Evolutionary conservation across 1,140 invertebrate genomes (phyloP), one percentile per base, ranked within the genome.

Genomic region (Protaetia brevitarsis): DNA sequence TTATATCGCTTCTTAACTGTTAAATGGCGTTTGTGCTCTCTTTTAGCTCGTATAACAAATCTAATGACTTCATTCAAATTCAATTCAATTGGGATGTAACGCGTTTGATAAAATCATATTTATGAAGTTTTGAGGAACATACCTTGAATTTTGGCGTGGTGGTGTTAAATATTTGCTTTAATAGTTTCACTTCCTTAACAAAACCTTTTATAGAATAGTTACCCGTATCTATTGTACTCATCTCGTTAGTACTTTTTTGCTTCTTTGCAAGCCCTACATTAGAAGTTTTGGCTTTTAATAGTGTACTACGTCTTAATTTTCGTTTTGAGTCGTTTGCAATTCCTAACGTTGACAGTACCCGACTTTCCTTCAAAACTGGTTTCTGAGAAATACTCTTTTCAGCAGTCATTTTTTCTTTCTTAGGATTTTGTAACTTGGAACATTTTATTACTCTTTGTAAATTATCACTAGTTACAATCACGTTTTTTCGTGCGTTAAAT

Each of bases 101-200:
- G 8, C 60, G 27, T 23, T 62, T 62, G 10, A 36, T 36, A 62
- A 30, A 62, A 62, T 29, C 3, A 21, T 62, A 62, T 36, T 36
- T 3, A 23, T 62, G 60, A 23, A 62, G 31, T 21, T 23, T 31
- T 30, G 29, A 34, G 3, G 60, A 62, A 21, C 13, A 62, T 19
- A 62, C 16, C 23, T 62, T 62, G 27, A 62, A 62, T 62, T 59
- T 28, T 59, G 57, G 57, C 13, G 13, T 29, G 2, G 26, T 11
- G 30, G 57, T 59, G 30, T 10, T 51, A 7, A 51, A 51, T 4
- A 51, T 59, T 59, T 59, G 10, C 13, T 31, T 59, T 23, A 59
- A 11, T 13, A 59, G 26, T 59, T 59, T 59, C 7, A 59, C 11
- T 59, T 59, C 57, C 1, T 59, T 59, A 0, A 59, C 57, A 31